phyloP scores from a whole-genome alignment of 1,140 invertebrate genomes.

The Diorhabda elongata region DNA sequence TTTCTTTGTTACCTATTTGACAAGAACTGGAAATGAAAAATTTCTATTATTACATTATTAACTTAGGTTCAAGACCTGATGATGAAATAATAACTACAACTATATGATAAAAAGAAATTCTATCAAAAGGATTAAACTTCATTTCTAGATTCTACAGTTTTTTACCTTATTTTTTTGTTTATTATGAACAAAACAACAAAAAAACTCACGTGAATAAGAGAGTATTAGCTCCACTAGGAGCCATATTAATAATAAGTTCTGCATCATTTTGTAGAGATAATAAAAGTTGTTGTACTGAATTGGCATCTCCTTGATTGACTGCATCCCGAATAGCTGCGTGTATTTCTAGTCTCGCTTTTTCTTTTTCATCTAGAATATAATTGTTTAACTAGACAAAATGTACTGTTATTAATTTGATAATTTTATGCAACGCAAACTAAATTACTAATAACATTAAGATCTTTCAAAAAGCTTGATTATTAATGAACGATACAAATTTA shows the following conservation, averaged over 20 bases:
- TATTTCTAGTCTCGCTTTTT: conserved; percentile 63
- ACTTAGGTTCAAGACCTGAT: too few relatives aligned
- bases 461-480: too few relatives aligned
- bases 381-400: too few relatives aligned
- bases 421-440: too few relatives aligned
- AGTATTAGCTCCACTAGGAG: conserved; percentile 80
- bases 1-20: conserved; percentile 75
- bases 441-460: too few relatives aligned
- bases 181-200: too few relatives aligned
- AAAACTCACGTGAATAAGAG: conserved; percentile 72
- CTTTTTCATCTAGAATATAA: conserved; percentile 60
- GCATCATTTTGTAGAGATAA: conserved; percentile 60
- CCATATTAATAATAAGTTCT: conserved; percentile 76
- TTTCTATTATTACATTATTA: too few relatives aligned
- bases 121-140: too few relatives aligned
- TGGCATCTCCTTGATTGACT: conserved; percentile 64
- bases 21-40: conserved; percentile 58
- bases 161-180: not conserved
- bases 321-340: conserved; percentile 71
- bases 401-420: not conserved
- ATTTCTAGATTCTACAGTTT: not conserved
- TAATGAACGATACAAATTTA: not conserved
- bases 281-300: conserved; percentile 60
- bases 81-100: too few relatives aligned
- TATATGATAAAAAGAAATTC: too few relatives aligned